phyloP scores from a whole-genome alignment of 2,888 invertebrate species.

The Crocallis elinguaria region DNA sequence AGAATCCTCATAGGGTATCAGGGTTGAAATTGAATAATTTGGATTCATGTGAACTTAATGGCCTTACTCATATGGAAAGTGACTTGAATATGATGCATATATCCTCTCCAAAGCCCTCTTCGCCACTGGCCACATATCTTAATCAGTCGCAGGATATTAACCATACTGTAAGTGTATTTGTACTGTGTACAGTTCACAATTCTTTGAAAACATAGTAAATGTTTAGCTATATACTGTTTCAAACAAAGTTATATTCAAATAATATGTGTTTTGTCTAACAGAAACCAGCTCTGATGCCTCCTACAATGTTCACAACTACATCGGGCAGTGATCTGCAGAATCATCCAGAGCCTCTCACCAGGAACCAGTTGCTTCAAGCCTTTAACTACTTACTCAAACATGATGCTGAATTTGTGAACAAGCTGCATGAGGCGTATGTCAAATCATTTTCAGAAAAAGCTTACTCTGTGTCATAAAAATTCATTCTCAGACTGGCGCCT shows the following conservation, averaged over 20 bases:
- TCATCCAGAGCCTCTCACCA: slow-evolving; percentile 90
- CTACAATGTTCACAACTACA: slow-evolving; percentile 92
- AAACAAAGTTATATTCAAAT: too few species aligned
- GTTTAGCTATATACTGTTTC: too few species aligned
- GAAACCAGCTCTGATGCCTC: slow-evolving; percentile 93
- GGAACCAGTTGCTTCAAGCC: slow-evolving; percentile 95
- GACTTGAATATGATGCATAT: slow-evolving; percentile 82
- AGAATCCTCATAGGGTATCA: slow-evolving; percentile 67
- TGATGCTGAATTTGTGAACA: slow-evolving; percentile 94
- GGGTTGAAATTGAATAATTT: slow-evolving; percentile 59
- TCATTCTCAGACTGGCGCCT: slow-evolving; percentile 56
- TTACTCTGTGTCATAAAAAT: slow-evolving; percentile 78
- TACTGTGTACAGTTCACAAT: not conserved
- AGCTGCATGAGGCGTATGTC: slow-evolving; percentile 96
- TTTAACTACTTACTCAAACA: slow-evolving; percentile 94
- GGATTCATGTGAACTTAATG: slow-evolving; percentile 67
- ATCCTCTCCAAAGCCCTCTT: slow-evolving; percentile 81
- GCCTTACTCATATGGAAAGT: slow-evolving; percentile 76
- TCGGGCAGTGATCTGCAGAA: slow-evolving; percentile 74
- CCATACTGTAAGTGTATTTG: slow-evolving; percentile 61
- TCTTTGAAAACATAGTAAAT: not conserved
- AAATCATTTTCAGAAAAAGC: slow-evolving; percentile 91
- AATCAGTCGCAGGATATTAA: slow-evolving; percentile 77
- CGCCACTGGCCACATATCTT: slow-evolving; percentile 84
- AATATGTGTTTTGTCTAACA: too few species aligned